Evolutionary conservation across 2,797 vertebrate genomes (phyloP), one percentile per base, ranked within the genome.

Genomic region (Sebastes cheni): DNA sequence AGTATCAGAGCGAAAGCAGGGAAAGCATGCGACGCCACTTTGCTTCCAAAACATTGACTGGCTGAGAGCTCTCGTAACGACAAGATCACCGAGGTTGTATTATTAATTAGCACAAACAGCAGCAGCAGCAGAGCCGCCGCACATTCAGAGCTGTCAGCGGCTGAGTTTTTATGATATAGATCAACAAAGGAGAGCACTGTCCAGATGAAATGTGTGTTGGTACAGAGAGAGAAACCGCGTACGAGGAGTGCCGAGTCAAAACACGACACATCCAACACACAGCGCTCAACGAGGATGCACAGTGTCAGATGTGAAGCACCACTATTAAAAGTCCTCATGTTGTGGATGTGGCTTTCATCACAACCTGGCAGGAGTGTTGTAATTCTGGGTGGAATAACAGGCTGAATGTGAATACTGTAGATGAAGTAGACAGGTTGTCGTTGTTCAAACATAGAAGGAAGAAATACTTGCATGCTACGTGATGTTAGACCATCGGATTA

Each of bases 231-330:
- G 67, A 54, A 6, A 59, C 1, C 1, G 0, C 0, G 61, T 2
- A 11, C 2, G 30, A 55, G 36, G 36, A 81, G 73, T 6, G 56
- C 36, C 0, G 66, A 78, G 75, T 76, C 54, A 80, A 72, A 87
- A 79, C 75, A 61, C 61, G 42, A 71, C 83, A 79, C 68, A 30
- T 52, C 75, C 65, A 76, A 5, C 16, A 77, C 52, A 64, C 34
- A 11, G 6, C 3, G 55, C 39, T 32, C 16, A 8, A 67, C 66
- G 2, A 74, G 77, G 67, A 79, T 0, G 13, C 62, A 12, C 62
- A 0, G 72, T 22, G 82, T 88, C 88, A 75, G 82, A 32, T 58
- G 78, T 90, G 83, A 91, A 89, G 89, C 75, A 86, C 78, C 89
- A 61, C 85, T 83, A 56, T 10, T 16, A 22, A 5, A 84, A n/a